These are phyloP conservation scores for Micromys minutus DNA, from an alignment of 2,113 vertebrate species.

Conservation along the genomic window DNA sequence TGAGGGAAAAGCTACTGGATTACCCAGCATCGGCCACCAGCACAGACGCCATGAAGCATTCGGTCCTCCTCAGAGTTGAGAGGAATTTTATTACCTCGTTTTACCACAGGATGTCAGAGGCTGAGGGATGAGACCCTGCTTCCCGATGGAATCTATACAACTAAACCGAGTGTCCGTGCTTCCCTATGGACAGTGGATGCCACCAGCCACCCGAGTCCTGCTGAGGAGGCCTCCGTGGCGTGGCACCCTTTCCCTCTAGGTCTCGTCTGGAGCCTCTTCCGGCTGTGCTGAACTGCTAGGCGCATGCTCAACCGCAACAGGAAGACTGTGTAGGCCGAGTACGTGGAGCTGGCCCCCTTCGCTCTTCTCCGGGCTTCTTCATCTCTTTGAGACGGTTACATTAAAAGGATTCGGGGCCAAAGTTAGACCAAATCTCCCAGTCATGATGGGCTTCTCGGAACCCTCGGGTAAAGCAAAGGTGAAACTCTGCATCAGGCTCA, in stretches of 20 bases:
- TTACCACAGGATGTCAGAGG: neutral
- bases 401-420: constrained; percentile 90
- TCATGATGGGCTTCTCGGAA: constrained; percentile 86
- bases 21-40: neutral
- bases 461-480: constrained; percentile 89
- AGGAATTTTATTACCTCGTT: neutral
- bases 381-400: constrained; percentile 85
- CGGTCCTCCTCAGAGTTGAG: neutral
- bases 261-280: neutral
- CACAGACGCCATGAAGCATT: neutral
- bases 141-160: too few relatives aligned
- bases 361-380: constrained; percentile 14
- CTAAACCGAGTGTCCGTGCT: neutral
- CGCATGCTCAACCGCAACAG: neutral
- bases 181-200: neutral
- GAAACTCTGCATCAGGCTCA: constrained; percentile 93
- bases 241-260: neutral
- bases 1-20: neutral
- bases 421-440: constrained; percentile 94
- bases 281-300: neutral
- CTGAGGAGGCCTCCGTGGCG: neutral
- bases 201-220: neutral
- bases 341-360: neutral
- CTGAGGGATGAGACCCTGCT: neutral
- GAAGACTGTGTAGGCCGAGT: neutral